A percentile compares a stretch with the other conserved stretches of the same genome.
Conservation (phyloP, 2,797 vertebrate genomes). For the Acanthis flammea region DNA sequence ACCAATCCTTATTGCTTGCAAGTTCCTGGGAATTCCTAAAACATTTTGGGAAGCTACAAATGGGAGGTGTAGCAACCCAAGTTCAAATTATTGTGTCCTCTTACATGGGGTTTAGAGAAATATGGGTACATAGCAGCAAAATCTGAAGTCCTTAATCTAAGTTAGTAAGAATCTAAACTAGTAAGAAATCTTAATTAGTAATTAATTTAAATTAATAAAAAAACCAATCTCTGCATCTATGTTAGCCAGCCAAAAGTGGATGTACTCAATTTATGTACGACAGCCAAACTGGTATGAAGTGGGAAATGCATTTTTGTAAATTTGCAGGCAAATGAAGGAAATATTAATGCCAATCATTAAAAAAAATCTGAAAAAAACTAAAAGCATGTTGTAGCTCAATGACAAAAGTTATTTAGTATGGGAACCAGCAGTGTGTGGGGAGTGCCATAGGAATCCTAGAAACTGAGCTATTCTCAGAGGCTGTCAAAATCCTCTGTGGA, state of each 20-base stretch:
- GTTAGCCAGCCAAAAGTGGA: background rate
- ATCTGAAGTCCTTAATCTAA: background rate
- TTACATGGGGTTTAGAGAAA: background rate
- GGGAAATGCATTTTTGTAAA: background rate
- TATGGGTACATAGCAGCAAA: background rate
- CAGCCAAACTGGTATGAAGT: background rate
- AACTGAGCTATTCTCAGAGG: background rate
- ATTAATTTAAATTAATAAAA: background rate
- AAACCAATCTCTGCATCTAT: background rate
- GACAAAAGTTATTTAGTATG: background rate
- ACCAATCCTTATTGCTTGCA: background rate
- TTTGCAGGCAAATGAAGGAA: background rate
- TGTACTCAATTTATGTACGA: background rate
- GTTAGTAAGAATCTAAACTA: background rate
- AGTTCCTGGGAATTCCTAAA: background rate
- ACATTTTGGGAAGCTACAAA: background rate
- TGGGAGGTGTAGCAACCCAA: fast-evolving
- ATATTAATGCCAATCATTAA: background rate
- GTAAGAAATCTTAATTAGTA: background rate
- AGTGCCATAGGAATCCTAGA: background rate
- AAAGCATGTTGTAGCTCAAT: background rate
- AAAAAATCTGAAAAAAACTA: background rate
- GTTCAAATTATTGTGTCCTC: background rate
- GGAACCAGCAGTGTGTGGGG: background rate
- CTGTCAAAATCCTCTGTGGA: background rate